Base-by-base conservation (phyloP, 2,797 vertebrate species). In the Petrocephalus schoutedeni region DNA sequence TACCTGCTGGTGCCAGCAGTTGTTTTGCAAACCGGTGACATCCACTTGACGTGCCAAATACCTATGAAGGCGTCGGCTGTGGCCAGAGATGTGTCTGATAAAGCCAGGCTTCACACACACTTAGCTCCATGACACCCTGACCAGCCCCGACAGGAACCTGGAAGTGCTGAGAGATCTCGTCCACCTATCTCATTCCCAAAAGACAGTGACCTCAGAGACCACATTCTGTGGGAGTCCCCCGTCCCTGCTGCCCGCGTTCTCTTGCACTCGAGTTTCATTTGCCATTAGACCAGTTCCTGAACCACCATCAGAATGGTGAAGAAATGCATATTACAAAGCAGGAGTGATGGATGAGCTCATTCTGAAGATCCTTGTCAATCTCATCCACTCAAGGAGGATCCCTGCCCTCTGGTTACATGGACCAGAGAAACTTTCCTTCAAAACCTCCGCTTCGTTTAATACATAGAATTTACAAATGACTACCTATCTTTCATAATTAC, bases 121-220 rank as follows among this genome's bases (percentile, higher is more conserved):
- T 54, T n/a, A 67, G 86, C 64, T 19, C 80, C 36, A 77, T 41
- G 36, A 45, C 80, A 51, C 45, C n/a, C 41, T 71, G 6, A 23
- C 45, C 4, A 7, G 41, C 58, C 41, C 12, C n/a, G 41, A 67
- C 58, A 87, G 59, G 59, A n/a, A 67, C 45, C 45, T 51, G 10
- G 49, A 87, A n/a, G 19, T 32, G 41, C 21, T n/a, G 8, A 77
- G 45, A 56, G 53, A 85, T 95, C 95, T 95, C 93, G 94, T 94
- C 89, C 95, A 95, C 95, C 95, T 93, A 95, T 94, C 89, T 94
- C 94, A 1, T 95, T 95, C 91, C 94, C 95, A 93, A 95, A 95
- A 93, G 95, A 95, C 10, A 83, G n/a, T 49, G 49, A 45, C 49
- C 80, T 83, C 19, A 83, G 53, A 53, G 2, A 53, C 41, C n/a